A percentile compares a stretch with the other conserved stretches of the same genome.
Evolutionary conservation across 2,113 vertebrate genomes (phyloP).

Genomic region (Ptilorrhoa leucosticta): DNA sequence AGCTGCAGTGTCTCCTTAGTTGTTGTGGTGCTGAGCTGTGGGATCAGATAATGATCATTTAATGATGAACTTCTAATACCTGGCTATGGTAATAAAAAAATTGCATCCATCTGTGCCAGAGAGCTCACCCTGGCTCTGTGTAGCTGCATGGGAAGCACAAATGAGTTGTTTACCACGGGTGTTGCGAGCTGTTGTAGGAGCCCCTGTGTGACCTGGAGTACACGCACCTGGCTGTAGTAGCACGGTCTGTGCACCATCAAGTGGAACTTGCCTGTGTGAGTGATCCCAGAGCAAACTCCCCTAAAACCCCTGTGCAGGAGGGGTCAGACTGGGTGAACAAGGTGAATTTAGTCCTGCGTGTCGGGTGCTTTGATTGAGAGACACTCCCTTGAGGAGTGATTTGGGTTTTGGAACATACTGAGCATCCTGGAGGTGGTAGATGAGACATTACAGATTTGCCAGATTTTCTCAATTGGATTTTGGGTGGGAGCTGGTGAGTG

Average conservation of each 20-base stretch:
- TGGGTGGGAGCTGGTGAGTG: neutral
- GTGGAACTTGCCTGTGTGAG: neutral
- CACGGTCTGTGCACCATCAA: fast-evolving
- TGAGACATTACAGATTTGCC: neutral
- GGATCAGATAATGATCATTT: neutral
- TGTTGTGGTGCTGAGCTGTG: neutral
- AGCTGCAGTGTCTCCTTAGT: neutral
- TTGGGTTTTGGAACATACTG: neutral
- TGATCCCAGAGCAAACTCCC: neutral
- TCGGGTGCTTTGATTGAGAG: neutral
- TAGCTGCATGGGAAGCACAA: neutral
- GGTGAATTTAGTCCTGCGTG: neutral
- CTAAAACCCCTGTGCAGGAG: neutral
- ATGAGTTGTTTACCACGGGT: neutral
- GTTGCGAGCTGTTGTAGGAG: neutral
- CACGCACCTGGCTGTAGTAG: fast-evolving
- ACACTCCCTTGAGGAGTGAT: neutral
- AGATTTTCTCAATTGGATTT: neutral
- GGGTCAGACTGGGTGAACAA: neutral
- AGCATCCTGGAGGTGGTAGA: neutral
- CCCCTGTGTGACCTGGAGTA: neutral
- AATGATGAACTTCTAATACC: neutral
- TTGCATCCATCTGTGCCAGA: neutral
- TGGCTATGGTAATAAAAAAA: neutral
- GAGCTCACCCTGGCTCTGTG: neutral